These are phyloP conservation scores for Emydura subglobosa DNA, from an alignment of 2,113 vertebrate genomes.

Conservation along the genomic window DNA sequence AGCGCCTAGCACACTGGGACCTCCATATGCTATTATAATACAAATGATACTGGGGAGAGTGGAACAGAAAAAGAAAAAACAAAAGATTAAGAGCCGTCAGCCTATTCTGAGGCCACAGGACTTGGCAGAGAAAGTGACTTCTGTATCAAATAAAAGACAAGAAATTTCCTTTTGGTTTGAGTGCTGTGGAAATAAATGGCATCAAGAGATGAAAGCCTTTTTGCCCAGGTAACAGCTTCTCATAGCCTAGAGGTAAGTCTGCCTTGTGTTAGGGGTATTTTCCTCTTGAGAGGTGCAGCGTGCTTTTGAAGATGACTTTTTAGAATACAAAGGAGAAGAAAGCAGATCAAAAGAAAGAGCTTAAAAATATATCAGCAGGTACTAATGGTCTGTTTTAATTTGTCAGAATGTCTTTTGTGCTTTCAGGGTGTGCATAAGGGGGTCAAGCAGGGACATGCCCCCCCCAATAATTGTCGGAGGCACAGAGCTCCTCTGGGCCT, in stretches of 20 bases:
- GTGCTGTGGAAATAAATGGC: constrained; percentile 32
- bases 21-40: background rate
- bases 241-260: constrained; percentile 49
- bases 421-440: background rate
- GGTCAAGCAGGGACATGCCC: no score
- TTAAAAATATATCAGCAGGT: constrained; percentile 31
- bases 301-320: constrained; percentile 65
- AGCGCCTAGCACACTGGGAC: background rate
- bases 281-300: background rate
- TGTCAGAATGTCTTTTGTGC: background rate
- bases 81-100: background rate
- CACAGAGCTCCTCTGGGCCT: no score
- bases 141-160: constrained; percentile 6
- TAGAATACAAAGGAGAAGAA: constrained; percentile 58
- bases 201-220: constrained; percentile 61
- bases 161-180: constrained; percentile 58
- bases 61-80: fast-evolving
- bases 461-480: no score
- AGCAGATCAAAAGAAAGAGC: constrained; percentile 16
- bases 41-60: background rate
- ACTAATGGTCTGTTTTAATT: constrained; percentile 10
- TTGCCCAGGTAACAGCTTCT: constrained; percentile 1
- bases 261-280: constrained; percentile 31
- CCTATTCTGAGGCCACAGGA: background rate
- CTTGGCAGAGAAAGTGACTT: constrained; percentile 44